Base-by-base conservation (phyloP, 1,140 invertebrate species). In the Tenebrio molitor region DNA sequence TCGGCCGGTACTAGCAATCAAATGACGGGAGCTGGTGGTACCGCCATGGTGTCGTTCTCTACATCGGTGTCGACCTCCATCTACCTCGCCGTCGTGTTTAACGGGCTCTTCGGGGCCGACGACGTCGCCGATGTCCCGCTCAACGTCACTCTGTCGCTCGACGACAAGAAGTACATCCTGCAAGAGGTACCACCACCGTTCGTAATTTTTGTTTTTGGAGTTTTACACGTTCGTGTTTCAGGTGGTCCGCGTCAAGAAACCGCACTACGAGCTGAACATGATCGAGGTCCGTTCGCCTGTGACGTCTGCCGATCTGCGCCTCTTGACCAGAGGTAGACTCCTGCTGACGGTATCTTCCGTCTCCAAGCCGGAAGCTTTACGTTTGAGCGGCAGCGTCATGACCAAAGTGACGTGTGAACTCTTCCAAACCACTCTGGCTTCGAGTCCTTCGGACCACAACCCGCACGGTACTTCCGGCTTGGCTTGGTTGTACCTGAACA, bases 41-140 rank as follows among this genome's bases (percentile, higher is more conserved):
- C 94, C 0, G 94, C 93, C 2, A 91, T 95, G 10, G 90, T 97
- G 0, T 93, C 93, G 0, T 91, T 91, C 0, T 91, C 89, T 0
- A 90, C 91, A 0, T 88, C 90, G 0, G 89, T 92, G 0, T 89
- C 91, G 0, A 92, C 93, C 0, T 93, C 91, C 1, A 88, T 96
- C 65, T 93, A 96, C 77, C 81, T 96, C 0, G 92, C 91, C 0
- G 81, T 96, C 0, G 87, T 95, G 0, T 95, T 95, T 79, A 95
- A 93, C 74, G 94, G 94, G 0, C 84, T 95, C 0, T 94, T 95
- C 65, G 82, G 85, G 0, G 82, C 87, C 0, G 86, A 89, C 50
- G 91, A 93, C 69, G 84, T 87, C 0, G 79, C 84, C 12, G 90
- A 94, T 74, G 89, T 90, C 0, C 86, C 90, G 0, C 81, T 95